These are phyloP conservation scores for Toxotes jaculatrix DNA, from an alignment of 2,113 vertebrate genomes.

Conservation along the genomic window DNA sequence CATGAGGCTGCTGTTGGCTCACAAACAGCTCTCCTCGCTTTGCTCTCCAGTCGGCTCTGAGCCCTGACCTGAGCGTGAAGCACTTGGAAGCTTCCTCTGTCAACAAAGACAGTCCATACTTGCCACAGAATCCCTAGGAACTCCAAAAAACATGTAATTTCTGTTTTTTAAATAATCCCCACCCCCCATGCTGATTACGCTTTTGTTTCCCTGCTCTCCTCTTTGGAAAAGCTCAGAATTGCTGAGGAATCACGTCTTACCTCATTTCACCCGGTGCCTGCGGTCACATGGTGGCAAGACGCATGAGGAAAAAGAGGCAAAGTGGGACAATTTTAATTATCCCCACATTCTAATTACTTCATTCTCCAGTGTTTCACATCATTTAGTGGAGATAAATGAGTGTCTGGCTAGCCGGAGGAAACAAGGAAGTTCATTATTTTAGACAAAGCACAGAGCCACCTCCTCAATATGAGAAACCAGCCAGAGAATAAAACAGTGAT, in stretches of 20 bases:
- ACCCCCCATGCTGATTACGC: conserved; percentile 2
- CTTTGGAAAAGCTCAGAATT: conserved; percentile 12
- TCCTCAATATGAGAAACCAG: conserved; percentile 64
- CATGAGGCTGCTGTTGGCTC: conserved; percentile 51
- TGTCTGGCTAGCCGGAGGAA: conserved; percentile 70
- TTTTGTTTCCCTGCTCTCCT: conserved; percentile 38
- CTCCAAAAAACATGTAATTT: background rate
- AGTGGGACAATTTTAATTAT: conserved; percentile 82
- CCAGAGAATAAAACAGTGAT: conserved; percentile 48
- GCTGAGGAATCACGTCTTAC: conserved; percentile 43
- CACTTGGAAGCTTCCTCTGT: conserved; percentile 36
- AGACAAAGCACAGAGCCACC: conserved; percentile 73
- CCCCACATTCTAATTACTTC: conserved; percentile 77
- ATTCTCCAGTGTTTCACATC: conserved; percentile 77
- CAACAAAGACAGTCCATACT: conserved; percentile 23
- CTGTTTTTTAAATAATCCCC: background rate
- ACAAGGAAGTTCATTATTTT: conserved; percentile 77
- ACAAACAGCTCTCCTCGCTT: conserved; percentile 31
- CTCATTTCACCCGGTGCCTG: conserved; percentile 65
- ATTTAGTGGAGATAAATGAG: conserved; percentile 80
- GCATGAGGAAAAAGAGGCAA: conserved; percentile 56
- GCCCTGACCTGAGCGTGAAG: conserved; percentile 55
- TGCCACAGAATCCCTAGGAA: conserved; percentile 17
- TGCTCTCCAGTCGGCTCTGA: conserved; percentile 38
- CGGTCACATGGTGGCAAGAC: conserved; percentile 48